Evolutionary conservation across 2,888 invertebrate genomes (phyloP).

Genomic region (Ornithoptera alexandrae): DNA sequence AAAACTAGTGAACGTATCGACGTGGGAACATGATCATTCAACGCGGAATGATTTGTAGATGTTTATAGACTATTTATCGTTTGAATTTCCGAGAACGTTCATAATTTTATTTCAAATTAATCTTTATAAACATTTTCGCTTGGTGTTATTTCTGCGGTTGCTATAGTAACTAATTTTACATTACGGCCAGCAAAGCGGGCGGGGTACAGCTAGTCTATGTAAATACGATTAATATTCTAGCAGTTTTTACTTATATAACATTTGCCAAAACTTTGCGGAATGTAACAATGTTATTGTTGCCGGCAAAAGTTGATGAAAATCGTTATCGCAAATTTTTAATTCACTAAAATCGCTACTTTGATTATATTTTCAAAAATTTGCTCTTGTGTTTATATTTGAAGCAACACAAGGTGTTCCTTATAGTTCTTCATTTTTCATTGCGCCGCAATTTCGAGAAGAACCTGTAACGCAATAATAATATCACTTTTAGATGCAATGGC

Average conservation of each 20-base stretch:
- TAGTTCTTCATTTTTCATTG: slow-evolving; percentile 48
- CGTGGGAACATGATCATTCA: no score
- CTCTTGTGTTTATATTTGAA: slow-evolving; percentile 27
- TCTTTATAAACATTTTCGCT: no score
- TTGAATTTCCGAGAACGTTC: no score
- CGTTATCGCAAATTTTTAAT: slow-evolving; percentile 8
- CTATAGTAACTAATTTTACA: no score
- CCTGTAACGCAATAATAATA: slow-evolving; percentile 50
- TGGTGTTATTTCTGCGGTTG: no score
- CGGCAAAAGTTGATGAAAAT: slow-evolving; percentile 5
- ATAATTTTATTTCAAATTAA: no score
- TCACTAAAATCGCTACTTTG: slow-evolving; percentile 7
- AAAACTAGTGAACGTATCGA: no score
- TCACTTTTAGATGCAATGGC: background rate
- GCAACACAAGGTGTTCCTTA: slow-evolving; percentile 27
- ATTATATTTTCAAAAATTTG: slow-evolving; percentile 11
- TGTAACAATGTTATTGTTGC: slow-evolving; percentile 3
- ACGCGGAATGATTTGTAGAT: no score
- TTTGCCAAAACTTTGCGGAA: background rate
- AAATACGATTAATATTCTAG: background rate
- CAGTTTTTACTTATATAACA: slow-evolving; percentile 3
- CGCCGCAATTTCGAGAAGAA: slow-evolving; percentile 74
- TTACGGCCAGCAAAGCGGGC: no score
- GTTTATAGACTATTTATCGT: no score
- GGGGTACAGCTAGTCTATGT: background rate